Evolutionary conservation across 1,140 invertebrate species (phyloP).

Genomic region (Chlorops oryzae): DNA sequence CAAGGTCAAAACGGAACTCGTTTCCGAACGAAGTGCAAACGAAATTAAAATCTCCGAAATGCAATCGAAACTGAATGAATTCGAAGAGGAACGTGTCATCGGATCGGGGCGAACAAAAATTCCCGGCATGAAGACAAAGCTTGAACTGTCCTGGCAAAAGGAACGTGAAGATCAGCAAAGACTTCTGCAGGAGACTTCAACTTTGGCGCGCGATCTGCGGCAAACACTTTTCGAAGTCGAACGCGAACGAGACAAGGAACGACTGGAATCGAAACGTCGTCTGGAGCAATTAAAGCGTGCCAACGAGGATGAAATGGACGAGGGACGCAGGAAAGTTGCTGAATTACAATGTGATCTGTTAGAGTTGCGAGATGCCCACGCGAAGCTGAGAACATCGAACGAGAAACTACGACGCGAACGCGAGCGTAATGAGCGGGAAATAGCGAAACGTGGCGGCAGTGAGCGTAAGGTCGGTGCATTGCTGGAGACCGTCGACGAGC

Average conservation of each 20-base stretch:
- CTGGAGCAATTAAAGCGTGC: slow-evolving; percentile 76
- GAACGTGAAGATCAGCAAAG: slow-evolving; percentile 89
- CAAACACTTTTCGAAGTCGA: slow-evolving; percentile 85
- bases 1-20: slow-evolving; percentile 80
- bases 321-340: slow-evolving; percentile 73
- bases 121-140: slow-evolving; percentile 75
- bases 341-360: slow-evolving; percentile 81
- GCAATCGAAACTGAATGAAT: slow-evolving; percentile 86
- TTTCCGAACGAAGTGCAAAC: slow-evolving; percentile 79
- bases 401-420: slow-evolving; percentile 83
- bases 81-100: slow-evolving; percentile 76
- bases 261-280: slow-evolving; percentile 76
- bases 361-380: slow-evolving; percentile 83
- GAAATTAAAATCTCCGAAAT: slow-evolving; percentile 85
- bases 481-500: slow-evolving; percentile 70
- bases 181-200: slow-evolving; percentile 83
- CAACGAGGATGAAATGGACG: slow-evolving; percentile 82
- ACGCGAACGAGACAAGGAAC: slow-evolving; percentile 80
- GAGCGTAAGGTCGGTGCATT: slow-evolving; percentile 49
- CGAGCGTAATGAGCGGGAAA: slow-evolving; percentile 74
- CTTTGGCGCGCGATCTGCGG: slow-evolving; percentile 78
- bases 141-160: slow-evolving; percentile 94
- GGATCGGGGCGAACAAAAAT: slow-evolving; percentile 76
- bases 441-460: slow-evolving; percentile 56
- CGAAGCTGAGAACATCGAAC: slow-evolving; percentile 85